phyloP scores from a whole-genome alignment of 2,888 invertebrate species.

The Eupithecia subumbrata region DNA sequence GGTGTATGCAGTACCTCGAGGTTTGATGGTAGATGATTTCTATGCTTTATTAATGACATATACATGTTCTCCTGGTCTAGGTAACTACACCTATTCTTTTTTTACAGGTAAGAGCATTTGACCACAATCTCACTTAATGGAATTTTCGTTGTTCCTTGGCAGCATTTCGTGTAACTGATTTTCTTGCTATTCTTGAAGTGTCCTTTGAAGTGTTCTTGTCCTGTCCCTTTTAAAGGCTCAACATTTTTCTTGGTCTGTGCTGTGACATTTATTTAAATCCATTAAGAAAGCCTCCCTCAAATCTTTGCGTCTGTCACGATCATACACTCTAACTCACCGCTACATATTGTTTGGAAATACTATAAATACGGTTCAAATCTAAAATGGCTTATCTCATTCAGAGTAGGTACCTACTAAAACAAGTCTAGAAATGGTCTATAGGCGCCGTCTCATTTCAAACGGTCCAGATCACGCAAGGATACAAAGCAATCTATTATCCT shows the following conservation, averaged over 20 bases:
- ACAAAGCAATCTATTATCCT: conserved; percentile 18
- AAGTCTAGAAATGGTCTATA: conserved; percentile 10
- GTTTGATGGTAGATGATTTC: neutral
- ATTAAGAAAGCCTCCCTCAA: neutral
- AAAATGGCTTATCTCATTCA: neutral
- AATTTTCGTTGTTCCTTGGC: neutral
- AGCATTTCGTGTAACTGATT: neutral
- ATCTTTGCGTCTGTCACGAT: too few relatives aligned
- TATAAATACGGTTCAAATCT: neutral
- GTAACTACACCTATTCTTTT: neutral
- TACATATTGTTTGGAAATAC: neutral
- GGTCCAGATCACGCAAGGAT: conserved; percentile 13
- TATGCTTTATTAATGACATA: neutral
- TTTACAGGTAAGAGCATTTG: neutral
- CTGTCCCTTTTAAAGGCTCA: too few relatives aligned
- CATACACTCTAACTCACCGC: too few relatives aligned
- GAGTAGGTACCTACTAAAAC: neutral
- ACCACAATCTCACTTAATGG: neutral
- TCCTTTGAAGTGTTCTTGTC: too few relatives aligned
- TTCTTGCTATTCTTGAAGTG: neutral
- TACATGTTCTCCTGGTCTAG: neutral
- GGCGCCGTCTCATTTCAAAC: conserved; percentile 21
- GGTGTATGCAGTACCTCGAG: neutral
- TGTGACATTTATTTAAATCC: neutral
- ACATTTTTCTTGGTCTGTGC: too few relatives aligned